Evolutionary conservation across 2,888 invertebrate species (phyloP), one percentile per base, ranked within the genome.

Genomic region (Apodemia duryi): DNA sequence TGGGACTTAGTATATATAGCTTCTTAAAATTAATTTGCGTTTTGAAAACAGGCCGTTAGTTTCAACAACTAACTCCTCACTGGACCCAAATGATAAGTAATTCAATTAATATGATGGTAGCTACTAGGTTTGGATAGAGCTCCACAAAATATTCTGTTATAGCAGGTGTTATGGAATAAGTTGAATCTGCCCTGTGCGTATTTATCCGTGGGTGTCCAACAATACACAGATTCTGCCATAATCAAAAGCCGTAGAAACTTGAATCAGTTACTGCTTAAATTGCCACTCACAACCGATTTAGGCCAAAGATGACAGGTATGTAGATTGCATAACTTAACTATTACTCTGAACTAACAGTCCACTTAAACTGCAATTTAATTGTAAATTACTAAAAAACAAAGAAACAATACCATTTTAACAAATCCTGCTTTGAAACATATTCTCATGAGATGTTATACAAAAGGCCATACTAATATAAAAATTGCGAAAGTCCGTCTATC

Each of bases 301-400:
- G 54, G 54, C 54, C 54, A 57, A 57, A 32, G 32, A 57, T 57
- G 54, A 57, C 54, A 57, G 54, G 54, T 57, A 57, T 57, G 54
- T 29, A 32, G 57, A 57, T 57, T 57, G 46, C 46, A 6, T n/a
- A 57, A 57, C 11, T 6, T 13, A 29, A 32, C 57, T 5, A 13
- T 32, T 32, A 5, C 13, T 57, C 32, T 13, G 57, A 11, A 57
- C 57, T 32, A 21, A 57, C 57, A 57, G 13, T 46, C 46, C n/a
- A n/a, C 13, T 46, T n/a, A 46, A 46, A n/a, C n/a, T n/a, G 6
- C 46, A 46, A 46, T 46, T 46, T 13, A 46, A 46, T 46, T 46
- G 46, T 13, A 5, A 3, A 46, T 46, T 46, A 46, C 46, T 46
- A n/a, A n/a, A 46, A 46, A 46, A 46, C 46, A 46, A 13, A n/a